Base-by-base conservation (phyloP, 2,797 vertebrate genomes). In the Erethizon dorsatum region DNA sequence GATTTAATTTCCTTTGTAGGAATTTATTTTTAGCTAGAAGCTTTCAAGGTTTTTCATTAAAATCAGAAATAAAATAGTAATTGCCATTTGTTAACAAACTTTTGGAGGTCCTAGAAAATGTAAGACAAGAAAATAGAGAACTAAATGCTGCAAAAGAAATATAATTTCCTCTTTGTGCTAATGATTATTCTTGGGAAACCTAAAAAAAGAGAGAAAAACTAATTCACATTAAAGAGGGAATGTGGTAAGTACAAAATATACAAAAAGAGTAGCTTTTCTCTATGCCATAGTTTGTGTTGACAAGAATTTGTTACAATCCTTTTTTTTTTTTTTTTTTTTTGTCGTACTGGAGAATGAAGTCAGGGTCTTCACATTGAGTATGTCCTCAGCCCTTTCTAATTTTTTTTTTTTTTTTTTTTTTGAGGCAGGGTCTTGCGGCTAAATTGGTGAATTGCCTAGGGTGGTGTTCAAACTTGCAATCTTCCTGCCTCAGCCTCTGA, bases 61-160 rank as follows among this genome's bases (percentile, higher is more conserved):
- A 88, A 83, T 83, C 5, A 94, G 28, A 95, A 88, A 26, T 69
- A 90, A 80, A 61, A 71, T 20, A 83, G 41, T 17, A 82, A 17
- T 57, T 63, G 56, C 5, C 24, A 33, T 2, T 87, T 91, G 57
- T 52, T 63, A 84, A 57, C 24, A 92, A 61, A 84, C 33, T 54
- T 78, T 88, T 63, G 20, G 50, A 88, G 28, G 6, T 75, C 90
- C 41, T 88, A 54, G 61, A 75, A 91, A 88, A 85, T 59, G 52
- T 14, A 59, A 95, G 33, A 90, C 17, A 57, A 93, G 67, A 94
- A 94, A 97, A 85, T 59, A 54, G 84, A 90, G 26, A 73, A 86
- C 18, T 83, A 50, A 75, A 37, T 91, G 59, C 54, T 93, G 52
- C 59, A 80, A 94, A 95, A 90, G 67, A 80, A 87, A 94, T 12